Conservation (phyloP, 64 coral and sea anemone species). For the Pocillopora verrucosa region DNA sequence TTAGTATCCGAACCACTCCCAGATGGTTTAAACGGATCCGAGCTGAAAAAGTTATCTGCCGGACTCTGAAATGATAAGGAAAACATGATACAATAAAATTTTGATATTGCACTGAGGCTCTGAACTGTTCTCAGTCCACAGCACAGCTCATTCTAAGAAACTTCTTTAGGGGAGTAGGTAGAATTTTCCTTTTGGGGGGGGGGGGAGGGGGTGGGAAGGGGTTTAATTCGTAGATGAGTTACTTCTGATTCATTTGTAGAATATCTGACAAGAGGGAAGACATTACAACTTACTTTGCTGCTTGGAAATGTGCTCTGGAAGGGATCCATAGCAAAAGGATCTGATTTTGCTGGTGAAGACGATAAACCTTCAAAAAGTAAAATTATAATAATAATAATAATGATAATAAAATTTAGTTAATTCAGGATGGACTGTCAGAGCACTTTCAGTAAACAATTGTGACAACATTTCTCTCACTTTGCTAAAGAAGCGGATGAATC, state of each 20-base stretch:
- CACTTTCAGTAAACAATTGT: too few species aligned
- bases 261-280: background rate
- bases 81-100: background rate
- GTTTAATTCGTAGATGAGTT: too few species aligned
- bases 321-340: conserved; percentile 84
- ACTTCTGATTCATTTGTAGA: too few species aligned
- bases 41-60: conserved; percentile 80
- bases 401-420: background rate
- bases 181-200: too few species aligned
- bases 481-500: background rate
- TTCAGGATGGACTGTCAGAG: too few species aligned
- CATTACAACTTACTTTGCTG: conserved; percentile 47
- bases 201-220: too few species aligned
- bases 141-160: too few species aligned
- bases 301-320: conserved; percentile 82
- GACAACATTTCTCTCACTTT: background rate
- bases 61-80: conserved; percentile 43
- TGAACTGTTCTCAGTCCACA: too few species aligned
- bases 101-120: too few species aligned
- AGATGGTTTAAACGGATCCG: conserved; percentile 91
- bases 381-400: background rate
- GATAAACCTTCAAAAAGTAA: conserved; percentile 41
- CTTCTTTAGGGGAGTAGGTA: too few species aligned
- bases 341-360: conserved; percentile 71
- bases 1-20: conserved; percentile 67